A percentile compares a stretch with the other conserved stretches of the same genome.
Conservation (phyloP, 2,113 vertebrate species). For the Anoura caudifer region DNA sequence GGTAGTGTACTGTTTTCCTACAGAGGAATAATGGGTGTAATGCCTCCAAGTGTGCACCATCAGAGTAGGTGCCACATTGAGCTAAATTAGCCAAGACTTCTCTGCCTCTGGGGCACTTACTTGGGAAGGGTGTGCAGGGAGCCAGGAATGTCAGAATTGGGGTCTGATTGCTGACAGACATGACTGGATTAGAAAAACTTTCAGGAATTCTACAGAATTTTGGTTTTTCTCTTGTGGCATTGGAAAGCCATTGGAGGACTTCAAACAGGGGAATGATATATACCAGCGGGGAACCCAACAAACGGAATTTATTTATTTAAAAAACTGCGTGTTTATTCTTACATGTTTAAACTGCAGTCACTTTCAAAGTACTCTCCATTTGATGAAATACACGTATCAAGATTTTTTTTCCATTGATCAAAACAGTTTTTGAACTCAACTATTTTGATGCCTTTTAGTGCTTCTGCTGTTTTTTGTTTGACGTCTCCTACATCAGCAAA, state of each 20-base stretch:
- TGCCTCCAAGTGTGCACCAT: neutral
- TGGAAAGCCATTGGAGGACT: neutral
- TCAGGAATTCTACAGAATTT: neutral
- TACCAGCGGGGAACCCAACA: no score
- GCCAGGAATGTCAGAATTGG: neutral
- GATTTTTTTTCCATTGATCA: no score
- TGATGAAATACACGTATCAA: no score
- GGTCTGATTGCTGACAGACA: neutral
- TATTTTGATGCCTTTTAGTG: no score
- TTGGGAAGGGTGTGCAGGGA: neutral
- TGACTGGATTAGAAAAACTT: neutral
- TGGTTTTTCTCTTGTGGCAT: neutral
- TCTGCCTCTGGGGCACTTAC: neutral
- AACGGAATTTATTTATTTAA: no score
- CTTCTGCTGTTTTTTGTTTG: no score
- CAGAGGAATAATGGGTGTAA: neutral
- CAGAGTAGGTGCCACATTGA: neutral
- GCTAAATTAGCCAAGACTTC: neutral
- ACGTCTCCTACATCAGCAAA: no score
- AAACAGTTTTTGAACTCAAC: no score
- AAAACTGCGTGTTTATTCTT: no score
- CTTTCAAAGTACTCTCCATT: no score
- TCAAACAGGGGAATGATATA: neutral
- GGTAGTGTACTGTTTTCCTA: neutral
- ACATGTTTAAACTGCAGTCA: no score